These are phyloP conservation scores for Bursaphelenchus okinawaensis DNA, from an alignment of 2,888 invertebrate species.

Conservation along the genomic window DNA sequence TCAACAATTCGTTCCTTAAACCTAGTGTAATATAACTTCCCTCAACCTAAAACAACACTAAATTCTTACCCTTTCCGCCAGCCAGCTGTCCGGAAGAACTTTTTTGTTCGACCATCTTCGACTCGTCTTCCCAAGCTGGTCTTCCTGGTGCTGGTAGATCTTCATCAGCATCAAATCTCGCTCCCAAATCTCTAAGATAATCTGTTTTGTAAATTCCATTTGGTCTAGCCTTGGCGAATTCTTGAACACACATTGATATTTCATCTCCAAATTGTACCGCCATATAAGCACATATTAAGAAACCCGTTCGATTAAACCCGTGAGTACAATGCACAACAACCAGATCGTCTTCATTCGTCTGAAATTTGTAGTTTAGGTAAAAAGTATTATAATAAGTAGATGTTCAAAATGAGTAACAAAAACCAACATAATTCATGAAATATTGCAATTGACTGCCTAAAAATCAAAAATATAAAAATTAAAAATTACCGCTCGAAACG, in stretches of 20 bases:
- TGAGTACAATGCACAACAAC: slow-evolving; percentile 86
- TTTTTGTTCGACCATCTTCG: slow-evolving; percentile 16
- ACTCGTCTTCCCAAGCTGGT: slow-evolving; percentile 40
- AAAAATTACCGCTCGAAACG: slow-evolving; percentile 31
- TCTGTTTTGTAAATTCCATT: slow-evolving; percentile 97
- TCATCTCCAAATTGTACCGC: slow-evolving; percentile 67
- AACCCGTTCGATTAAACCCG: slow-evolving; percentile 96
- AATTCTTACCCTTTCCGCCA: neutral
- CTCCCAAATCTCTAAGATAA: slow-evolving; percentile 80
- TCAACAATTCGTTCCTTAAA: neutral
- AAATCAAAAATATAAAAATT: neutral
- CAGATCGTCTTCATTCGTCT: slow-evolving; percentile 40
- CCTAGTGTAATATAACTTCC: neutral
- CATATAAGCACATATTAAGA: slow-evolving; percentile 83
- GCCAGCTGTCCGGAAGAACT: slow-evolving; percentile 7
- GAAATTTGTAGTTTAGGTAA: too few species aligned
- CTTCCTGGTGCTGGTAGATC: slow-evolving; percentile 31
- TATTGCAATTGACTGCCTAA: neutral
- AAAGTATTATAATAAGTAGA: neutral
- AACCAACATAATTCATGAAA: neutral
- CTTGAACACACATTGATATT: slow-evolving; percentile 73
- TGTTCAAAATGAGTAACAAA: too few species aligned
- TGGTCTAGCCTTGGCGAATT: slow-evolving; percentile 71
- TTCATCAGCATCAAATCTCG: slow-evolving; percentile 72
- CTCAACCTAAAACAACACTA: neutral